Base-by-base conservation (phyloP, 2,113 vertebrate species). In the Sorex araneus region DNA sequence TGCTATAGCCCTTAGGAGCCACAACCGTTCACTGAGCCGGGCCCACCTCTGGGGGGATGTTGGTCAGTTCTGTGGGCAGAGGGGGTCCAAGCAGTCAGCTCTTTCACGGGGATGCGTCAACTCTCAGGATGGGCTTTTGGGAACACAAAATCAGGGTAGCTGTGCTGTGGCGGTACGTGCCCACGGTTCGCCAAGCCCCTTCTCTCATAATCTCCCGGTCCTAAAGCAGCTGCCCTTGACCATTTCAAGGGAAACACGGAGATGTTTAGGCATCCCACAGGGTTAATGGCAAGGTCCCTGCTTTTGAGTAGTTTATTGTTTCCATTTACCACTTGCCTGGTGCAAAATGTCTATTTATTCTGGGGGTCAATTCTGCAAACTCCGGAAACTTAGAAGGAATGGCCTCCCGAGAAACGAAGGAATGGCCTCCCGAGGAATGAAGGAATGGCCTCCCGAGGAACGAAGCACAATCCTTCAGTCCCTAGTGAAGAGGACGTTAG, bases 341-440 rank as follows among this genome's bases (percentile, higher is more conserved):
- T 75, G 95, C 71, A 83, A 66, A 92, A 83, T 15, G 30, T 19
- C 34, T 90, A 0, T 70, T 28, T 81, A 75, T 71, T 78, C 45
- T 43, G 21, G 5, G 57, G 69, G 12, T 32, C 13, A 43, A 13
- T 63, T 92, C 69, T 84, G 63, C 86, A 92, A 90, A 87, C 27
- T 60, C 63, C n/a, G n/a, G 45, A 64, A 18, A 81, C 34, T 90
- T 89, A 34, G 66, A 63, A 89, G 64, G 54, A 54, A 64, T 40
- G 40, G 36, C 28, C 10, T 18, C 54, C 12, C 5, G 4, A 57
- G 54, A 19, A 54, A 50, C n/a, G n/a, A n/a, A n/a, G n/a, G n/a
- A n/a, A n/a, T n/a, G 40, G 36, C 28, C 11, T 23, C 57, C 18
- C 4, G 6, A 60, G 57, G 6, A 3, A 40, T n/a, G 66, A 63